phyloP scores from a whole-genome alignment of 2,113 vertebrate genomes.

The Taurulus bubalis region DNA sequence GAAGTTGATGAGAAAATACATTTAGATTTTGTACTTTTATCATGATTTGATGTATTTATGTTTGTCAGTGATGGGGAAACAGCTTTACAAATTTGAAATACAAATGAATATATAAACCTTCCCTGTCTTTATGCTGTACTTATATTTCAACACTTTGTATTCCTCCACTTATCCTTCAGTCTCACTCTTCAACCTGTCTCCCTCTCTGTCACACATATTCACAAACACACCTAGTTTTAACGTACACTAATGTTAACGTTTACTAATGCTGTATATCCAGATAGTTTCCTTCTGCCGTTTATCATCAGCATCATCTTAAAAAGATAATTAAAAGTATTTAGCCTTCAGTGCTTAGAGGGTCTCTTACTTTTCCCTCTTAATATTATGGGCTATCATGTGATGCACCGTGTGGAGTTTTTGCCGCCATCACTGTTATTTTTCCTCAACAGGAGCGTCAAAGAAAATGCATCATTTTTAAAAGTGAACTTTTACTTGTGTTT shows the following conservation, averaged over 20 bases:
- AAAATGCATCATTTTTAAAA: background rate
- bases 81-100: background rate
- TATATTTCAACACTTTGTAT: background rate
- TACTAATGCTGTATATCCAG: too few relatives aligned
- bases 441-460: background rate
- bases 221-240: background rate
- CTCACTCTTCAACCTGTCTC: background rate
- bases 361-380: background rate
- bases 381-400: background rate
- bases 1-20: background rate
- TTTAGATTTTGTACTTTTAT: background rate
- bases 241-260: background rate
- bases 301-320: background rate
- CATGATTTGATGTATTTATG: background rate
- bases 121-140: background rate
- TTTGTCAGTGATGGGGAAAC: background rate
- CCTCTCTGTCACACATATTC: background rate
- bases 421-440: background rate
- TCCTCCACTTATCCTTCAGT: background rate
- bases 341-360: background rate
- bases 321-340: too few relatives aligned
- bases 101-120: background rate
- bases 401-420: background rate
- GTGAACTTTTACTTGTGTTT: background rate
- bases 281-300: background rate